phyloP scores from a whole-genome alignment of 1,140 invertebrate genomes.

The Eurosta solidaginis region DNA sequence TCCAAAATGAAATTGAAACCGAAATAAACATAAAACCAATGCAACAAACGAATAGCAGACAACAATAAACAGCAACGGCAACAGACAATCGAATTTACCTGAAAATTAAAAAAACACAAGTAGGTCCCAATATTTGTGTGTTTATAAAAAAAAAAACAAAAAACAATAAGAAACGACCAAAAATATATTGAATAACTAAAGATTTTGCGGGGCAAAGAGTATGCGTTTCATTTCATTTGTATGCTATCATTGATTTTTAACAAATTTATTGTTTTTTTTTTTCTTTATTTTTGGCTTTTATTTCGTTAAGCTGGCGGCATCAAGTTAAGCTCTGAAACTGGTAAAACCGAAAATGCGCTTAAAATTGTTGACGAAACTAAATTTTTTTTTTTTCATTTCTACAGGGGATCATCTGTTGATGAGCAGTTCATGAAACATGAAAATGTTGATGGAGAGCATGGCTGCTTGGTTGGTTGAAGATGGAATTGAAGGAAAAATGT shows the following conservation, averaged over 20 bases:
- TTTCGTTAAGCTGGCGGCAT: neutral
- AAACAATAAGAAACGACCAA: neutral
- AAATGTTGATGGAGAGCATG: conserved; percentile 2
- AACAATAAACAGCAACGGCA: conserved; percentile 1
- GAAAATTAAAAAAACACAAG: too few species aligned
- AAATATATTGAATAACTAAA: too few species aligned
- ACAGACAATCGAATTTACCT: conserved; percentile 9
- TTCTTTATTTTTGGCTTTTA: neutral
- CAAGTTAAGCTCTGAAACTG: conserved; percentile 16
- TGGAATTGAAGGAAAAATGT: neutral
- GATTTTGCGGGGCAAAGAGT: too few species aligned
- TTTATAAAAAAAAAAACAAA: neutral
- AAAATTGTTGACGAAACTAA: neutral
- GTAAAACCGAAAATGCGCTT: neutral
- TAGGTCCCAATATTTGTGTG: too few species aligned
- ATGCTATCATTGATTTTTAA: conserved; percentile 32
- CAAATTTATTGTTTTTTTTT: neutral
- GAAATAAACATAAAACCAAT: neutral
- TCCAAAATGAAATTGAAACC: conserved; percentile 19
- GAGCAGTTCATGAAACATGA: neutral
- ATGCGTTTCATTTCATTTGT: conserved; percentile 31
- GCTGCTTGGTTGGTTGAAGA: neutral
- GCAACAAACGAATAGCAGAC: neutral
- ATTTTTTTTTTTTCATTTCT: neutral
- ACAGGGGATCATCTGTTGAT: neutral